A percentile compares a stretch with the other conserved stretches of the same genome.
Evolutionary conservation across 2,888 invertebrate species (phyloP).

Genomic region (Myopa testacea): DNA sequence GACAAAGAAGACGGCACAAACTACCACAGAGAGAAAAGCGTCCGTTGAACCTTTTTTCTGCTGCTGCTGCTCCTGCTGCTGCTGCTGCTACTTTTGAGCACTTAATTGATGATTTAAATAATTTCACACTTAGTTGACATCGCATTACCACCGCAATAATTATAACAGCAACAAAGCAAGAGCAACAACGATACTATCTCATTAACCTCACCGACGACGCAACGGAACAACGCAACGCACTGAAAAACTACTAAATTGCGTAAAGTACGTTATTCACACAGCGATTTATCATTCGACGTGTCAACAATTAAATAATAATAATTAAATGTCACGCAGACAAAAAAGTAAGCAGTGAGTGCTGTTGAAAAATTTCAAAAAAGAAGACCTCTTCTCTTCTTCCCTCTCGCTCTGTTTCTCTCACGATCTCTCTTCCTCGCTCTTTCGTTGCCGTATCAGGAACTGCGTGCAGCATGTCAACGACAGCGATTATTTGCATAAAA

Average conservation of each 20-base stretch:
- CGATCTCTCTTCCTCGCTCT: too few species aligned
- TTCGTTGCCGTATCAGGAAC: neutral
- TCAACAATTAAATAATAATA: conserved; percentile 39
- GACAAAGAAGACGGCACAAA: neutral
- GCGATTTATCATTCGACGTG: conserved; percentile 39
- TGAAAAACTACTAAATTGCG: conserved; percentile 25
- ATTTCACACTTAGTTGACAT: conserved; percentile 61
- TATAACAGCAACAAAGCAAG: neutral
- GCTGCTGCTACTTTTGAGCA: conserved; percentile 12
- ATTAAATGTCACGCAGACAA: conserved; percentile 22
- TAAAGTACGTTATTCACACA: neutral
- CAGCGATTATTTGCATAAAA: conserved; percentile 35
- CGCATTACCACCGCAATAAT: conserved; percentile 47
- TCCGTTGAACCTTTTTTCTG: conserved; percentile 23
- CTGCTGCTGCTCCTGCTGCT: neutral
- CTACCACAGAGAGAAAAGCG: neutral
- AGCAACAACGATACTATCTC: neutral
- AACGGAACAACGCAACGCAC: conserved; percentile 7
- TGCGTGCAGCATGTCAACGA: neutral
- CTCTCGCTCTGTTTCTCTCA: too few species aligned
- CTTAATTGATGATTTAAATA: conserved; percentile 60
- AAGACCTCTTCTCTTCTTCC: too few species aligned
- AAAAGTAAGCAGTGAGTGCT: neutral
- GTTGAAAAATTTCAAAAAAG: too few species aligned
- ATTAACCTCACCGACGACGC: neutral